These are phyloP conservation scores for Vespertilio murinus DNA, from an alignment of 2,797 vertebrate species.

Conservation along the genomic window DNA sequence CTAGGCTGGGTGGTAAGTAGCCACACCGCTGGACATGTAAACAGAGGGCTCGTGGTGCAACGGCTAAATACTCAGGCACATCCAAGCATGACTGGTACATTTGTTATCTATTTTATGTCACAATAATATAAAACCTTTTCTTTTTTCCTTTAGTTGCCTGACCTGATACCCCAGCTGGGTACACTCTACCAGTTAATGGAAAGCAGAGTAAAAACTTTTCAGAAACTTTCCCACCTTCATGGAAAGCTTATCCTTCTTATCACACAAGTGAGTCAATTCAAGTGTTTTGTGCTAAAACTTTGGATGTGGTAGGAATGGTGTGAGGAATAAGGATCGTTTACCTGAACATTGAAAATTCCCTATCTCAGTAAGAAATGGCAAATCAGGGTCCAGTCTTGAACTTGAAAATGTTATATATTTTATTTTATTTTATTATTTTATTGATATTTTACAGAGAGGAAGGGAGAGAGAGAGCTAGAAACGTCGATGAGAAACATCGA, in stretches of 20 bases:
- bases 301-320: neutral
- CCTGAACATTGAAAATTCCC: neutral
- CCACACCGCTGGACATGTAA: neutral
- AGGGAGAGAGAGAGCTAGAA: too few relatives aligned
- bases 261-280: constrained; percentile 88
- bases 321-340: neutral
- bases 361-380: neutral
- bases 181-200: constrained; percentile 96
- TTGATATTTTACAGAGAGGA: too few relatives aligned
- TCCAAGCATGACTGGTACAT: neutral
- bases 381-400: neutral
- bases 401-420: neutral
- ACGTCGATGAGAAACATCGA: too few relatives aligned
- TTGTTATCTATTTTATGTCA: neutral
- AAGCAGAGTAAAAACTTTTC: constrained; percentile 95
- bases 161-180: constrained; percentile 93
- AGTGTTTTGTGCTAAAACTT: neutral
- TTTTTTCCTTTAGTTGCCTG: constrained; percentile 89
- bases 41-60: neutral
- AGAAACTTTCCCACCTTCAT: constrained; percentile 93
- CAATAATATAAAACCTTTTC: neutral
- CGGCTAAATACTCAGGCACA: neutral
- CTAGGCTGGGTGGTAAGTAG: neutral
- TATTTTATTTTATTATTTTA: too few relatives aligned
- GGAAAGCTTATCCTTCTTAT: constrained; percentile 96